Base-by-base conservation (phyloP, 2,113 vertebrate species). In the Microtus montanus region DNA sequence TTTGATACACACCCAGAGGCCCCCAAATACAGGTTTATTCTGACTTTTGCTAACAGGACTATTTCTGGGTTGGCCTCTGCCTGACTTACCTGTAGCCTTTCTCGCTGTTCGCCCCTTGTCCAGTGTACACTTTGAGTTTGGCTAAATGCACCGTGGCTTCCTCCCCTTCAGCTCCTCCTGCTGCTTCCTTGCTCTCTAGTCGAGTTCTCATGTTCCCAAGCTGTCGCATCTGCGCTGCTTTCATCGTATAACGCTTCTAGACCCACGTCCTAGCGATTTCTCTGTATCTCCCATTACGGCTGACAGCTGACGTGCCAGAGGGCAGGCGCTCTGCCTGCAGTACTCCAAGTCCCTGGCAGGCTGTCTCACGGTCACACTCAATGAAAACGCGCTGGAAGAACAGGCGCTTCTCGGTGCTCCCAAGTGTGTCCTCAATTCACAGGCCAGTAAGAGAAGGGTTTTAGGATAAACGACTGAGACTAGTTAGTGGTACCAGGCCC, bases 401-500 rank as follows among this genome's bases (percentile, higher is more conserved):
- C 63, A 93, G 85, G 9, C 49, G 91, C 91, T 94, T 35, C 91
- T 88, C 41, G 7, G 5, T 33, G 84, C 80, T 89, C 44, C 90
- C 85, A 88, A 13, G 63, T 89, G 19, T 70, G n/a, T 71, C 64
- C n/a, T 24, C 54, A 13, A 11, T 9, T 66, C 88, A 84, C 79
- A 74, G 82, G 22, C 41, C 44, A 93, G 22, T 7, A 64, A 93
- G 24, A 92, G 14, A 83, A 89, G 91, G 77, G 30, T 30, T 82
- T 80, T 49, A 41, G 1, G 30, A 63, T 78, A 52, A 49, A 49
- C 30, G 13, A 78, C 20, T 14, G 54, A 85, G 14, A 0, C 28
- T 13, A 91, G 49, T 54, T 17, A 91, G 49, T 54, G 86, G 89
- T 78, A 85, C 79, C 63, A 66, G 82, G 17, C 19, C 68, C 77